Percentiles rank a stretch among this genome's conserved stretches.
Conservation (phyloP, 2,113 vertebrate species). For the Ameiurus melas region DNA sequence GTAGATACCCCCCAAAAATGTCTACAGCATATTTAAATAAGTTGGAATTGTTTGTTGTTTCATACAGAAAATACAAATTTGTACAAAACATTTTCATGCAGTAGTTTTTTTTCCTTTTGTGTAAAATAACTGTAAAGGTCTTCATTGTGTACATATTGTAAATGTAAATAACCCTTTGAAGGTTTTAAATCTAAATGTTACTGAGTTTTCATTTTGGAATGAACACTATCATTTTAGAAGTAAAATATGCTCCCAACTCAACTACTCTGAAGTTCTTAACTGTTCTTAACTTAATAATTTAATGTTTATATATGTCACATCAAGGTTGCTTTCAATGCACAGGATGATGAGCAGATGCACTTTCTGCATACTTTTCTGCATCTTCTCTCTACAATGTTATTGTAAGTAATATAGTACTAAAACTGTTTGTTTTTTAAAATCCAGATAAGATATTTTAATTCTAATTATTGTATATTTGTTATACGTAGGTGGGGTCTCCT, state of each 20-base stretch:
- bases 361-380: background rate
- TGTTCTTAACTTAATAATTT: background rate
- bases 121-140: background rate
- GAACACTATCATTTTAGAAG: background rate
- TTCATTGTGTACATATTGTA: background rate
- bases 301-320: background rate
- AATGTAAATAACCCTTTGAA: background rate
- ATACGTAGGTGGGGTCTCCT: background rate
- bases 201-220: background rate
- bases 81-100: background rate
- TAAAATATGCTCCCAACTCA: background rate
- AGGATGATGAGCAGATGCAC: background rate
- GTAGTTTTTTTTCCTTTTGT: background rate
- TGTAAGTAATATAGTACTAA: constrained; percentile 19
- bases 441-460: background rate
- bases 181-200: background rate
- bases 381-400: background rate
- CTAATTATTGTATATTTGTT: background rate
- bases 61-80: background rate
- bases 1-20: background rate
- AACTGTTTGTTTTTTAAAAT: no score
- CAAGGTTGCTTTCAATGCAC: background rate
- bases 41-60: background rate
- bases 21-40: background rate
- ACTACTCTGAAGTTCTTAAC: constrained; percentile 1